Percentiles rank a stretch among this genome's conserved stretches.
phyloP scores from a whole-genome alignment of 2,113 vertebrate species.

The Scatophagus argus region DNA sequence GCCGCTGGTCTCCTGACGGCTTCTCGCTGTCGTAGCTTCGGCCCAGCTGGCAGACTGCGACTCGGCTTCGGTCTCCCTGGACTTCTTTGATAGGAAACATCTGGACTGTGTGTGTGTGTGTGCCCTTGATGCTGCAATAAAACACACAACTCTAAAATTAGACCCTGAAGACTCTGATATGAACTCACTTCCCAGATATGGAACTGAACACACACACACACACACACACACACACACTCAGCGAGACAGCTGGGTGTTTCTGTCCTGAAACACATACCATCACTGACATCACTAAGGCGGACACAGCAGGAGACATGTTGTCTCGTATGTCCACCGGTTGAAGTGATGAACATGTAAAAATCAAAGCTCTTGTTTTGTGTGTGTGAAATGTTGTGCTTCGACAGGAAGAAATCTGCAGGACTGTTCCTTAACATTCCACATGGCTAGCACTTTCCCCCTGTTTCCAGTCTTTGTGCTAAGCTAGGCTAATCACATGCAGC shows the following conservation, averaged over 20 bases:
- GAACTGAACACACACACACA: background rate
- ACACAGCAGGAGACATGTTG: too few relatives aligned
- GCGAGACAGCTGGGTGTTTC: slow-evolving; percentile 13
- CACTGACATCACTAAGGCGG: slow-evolving; percentile 26
- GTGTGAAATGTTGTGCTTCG: too few relatives aligned
- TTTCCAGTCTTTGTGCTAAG: too few relatives aligned
- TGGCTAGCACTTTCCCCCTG: too few relatives aligned
- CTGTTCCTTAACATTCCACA: too few relatives aligned
- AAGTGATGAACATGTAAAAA: too few relatives aligned
- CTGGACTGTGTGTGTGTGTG: slow-evolving; percentile 29
- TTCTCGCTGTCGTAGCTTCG: background rate
- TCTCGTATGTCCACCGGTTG: too few relatives aligned
- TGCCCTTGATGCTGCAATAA: slow-evolving; percentile 55
- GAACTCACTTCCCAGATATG: slow-evolving; percentile 74
- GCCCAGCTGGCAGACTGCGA: slow-evolving; percentile 21
- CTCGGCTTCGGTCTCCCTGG: slow-evolving; percentile 19
- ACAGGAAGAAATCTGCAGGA: too few relatives aligned
- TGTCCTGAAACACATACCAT: slow-evolving; percentile 4
- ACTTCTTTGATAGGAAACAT: slow-evolving; percentile 53
- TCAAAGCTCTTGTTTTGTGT: too few relatives aligned
- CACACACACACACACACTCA: background rate
- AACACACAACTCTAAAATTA: slow-evolving; percentile 73
- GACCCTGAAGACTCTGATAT: slow-evolving; percentile 73
- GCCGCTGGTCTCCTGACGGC: background rate
- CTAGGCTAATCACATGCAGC: too few relatives aligned